Conservation (phyloP, 64 coral and sea anemone species). For the Stichodactyla mertensii region DNA sequence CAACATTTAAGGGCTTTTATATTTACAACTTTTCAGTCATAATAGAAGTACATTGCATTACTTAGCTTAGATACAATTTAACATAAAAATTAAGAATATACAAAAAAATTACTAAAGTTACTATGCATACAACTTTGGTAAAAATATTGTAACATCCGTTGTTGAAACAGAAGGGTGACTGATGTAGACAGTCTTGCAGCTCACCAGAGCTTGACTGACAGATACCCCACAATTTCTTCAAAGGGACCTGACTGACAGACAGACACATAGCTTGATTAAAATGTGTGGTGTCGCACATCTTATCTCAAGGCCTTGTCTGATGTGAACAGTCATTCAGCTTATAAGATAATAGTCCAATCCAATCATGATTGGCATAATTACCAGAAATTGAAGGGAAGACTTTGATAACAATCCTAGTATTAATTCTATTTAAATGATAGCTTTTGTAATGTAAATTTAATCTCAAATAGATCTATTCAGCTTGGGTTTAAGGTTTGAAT, state of each 20-base stretch:
- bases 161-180: too few relatives aligned
- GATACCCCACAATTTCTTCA: too few relatives aligned
- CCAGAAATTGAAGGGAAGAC: background rate
- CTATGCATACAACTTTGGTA: constrained; percentile 1
- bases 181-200: too few relatives aligned
- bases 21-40: constrained; percentile 5
- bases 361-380: background rate
- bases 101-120: background rate
- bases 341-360: background rate
- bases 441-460: too few relatives aligned
- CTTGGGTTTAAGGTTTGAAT: too few relatives aligned
- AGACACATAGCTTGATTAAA: background rate
- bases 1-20: background rate
- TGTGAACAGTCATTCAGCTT: background rate
- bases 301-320: background rate
- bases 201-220: too few relatives aligned
- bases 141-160: background rate
- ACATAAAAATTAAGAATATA: constrained; percentile 18
- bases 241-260: too few relatives aligned
- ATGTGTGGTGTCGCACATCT: background rate
- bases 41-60: constrained; percentile 8
- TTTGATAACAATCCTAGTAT: background rate
- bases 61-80: background rate
- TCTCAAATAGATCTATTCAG: too few relatives aligned
- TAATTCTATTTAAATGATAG: too few relatives aligned